Percentiles rank a stretch among this genome's conserved stretches.
Evolutionary conservation across 64 coral and sea anemone genomes (phyloP).

Genomic region (Stichodactyla helianthus): DNA sequence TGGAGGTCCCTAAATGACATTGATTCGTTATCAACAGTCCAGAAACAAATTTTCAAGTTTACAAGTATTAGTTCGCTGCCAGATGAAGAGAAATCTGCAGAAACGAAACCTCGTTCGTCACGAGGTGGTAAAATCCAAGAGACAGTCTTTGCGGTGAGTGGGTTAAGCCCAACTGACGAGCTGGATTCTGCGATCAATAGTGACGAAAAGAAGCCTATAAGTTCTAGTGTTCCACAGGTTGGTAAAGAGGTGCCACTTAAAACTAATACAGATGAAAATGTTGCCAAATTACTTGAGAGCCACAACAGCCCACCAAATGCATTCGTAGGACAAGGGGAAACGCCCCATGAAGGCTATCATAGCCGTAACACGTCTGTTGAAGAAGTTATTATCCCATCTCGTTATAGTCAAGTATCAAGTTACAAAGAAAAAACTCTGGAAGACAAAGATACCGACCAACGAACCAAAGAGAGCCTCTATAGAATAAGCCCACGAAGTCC

Average conservation of each 20-base stretch:
- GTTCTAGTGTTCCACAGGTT: too few relatives aligned
- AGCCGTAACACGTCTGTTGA: neutral
- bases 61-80: neutral
- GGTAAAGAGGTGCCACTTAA: too few relatives aligned
- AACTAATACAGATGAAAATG: too few relatives aligned
- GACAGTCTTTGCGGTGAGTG: conserved; percentile 35
- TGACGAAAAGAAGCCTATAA: neutral
- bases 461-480: neutral
- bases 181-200: neutral
- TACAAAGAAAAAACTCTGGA: neutral
- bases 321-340: too few relatives aligned
- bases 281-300: too few relatives aligned
- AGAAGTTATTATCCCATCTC: neutral
- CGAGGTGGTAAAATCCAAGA: neutral
- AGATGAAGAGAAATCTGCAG: neutral
- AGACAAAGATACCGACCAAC: neutral
- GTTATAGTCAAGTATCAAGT: neutral
- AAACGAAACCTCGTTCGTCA: neutral
- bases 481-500: neutral
- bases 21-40: conserved; percentile 28
- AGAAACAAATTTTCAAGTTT: conserved; percentile 1
- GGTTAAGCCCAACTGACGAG: neutral
- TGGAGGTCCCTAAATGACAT: conserved; percentile 87
- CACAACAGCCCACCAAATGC: too few relatives aligned
- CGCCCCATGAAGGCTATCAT: neutral